A percentile compares a stretch with the other conserved stretches of the same genome.
Evolutionary conservation across 2,113 vertebrate genomes (phyloP).

Genomic region (Chelonoidis abingdonii): DNA sequence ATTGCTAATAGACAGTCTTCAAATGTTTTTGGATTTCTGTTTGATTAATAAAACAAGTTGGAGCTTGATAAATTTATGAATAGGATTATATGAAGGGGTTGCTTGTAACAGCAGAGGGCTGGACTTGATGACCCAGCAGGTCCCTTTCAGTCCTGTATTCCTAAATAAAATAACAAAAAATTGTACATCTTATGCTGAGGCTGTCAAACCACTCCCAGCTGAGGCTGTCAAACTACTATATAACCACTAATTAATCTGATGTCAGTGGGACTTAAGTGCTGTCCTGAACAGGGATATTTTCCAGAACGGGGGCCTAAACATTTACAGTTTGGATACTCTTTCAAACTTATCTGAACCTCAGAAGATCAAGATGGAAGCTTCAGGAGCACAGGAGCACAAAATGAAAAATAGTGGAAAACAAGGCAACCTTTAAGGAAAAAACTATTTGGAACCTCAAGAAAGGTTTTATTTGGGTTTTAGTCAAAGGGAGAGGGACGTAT

Average conservation of each 20-base stretch:
- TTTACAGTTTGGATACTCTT: neutral
- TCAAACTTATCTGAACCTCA: neutral
- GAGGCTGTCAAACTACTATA: neutral
- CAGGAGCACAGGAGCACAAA: neutral
- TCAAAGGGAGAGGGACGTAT: neutral
- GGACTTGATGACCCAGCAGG: neutral
- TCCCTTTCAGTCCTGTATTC: neutral
- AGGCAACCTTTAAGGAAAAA: neutral
- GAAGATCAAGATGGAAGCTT: neutral
- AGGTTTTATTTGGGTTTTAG: neutral
- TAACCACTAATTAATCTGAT: neutral
- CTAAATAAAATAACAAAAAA: neutral
- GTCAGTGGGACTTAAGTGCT: neutral
- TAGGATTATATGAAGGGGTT: neutral
- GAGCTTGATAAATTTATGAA: neutral
- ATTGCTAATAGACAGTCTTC: neutral
- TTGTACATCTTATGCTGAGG: neutral
- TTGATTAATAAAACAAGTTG: neutral
- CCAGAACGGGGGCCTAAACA: neutral
- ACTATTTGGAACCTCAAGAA: neutral
- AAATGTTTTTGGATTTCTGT: neutral
- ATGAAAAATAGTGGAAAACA: neutral
- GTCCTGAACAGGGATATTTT: neutral
- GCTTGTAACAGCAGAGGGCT: neutral
- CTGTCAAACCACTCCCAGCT: neutral